These are phyloP conservation scores for Melanogrammus aeglefinus DNA, from an alignment of 2,797 vertebrate species.

Conservation along the genomic window DNA sequence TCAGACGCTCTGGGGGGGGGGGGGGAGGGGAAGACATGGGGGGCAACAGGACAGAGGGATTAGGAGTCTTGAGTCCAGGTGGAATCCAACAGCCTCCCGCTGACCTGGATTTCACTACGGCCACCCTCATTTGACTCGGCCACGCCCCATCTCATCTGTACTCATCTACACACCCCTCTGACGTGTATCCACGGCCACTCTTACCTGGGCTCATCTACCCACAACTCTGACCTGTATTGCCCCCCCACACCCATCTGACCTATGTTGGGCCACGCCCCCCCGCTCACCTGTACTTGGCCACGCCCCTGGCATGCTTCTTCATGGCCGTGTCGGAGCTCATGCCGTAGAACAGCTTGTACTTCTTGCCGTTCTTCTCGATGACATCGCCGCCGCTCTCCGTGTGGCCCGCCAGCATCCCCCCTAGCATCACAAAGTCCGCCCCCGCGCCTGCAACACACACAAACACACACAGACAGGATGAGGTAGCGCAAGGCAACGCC, in stretches of 20 bases:
- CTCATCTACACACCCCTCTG: too few relatives aligned
- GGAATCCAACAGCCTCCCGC: not conserved
- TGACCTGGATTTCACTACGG: too few relatives aligned
- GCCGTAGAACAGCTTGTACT: slow-evolving; percentile 90
- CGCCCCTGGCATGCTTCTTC: slow-evolving; percentile 84
- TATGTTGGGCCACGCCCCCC: not conserved
- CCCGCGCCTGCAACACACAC: slow-evolving; percentile 77
- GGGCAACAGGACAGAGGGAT: not conserved
- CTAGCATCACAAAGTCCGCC: slow-evolving; percentile 92
- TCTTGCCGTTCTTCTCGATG: slow-evolving; percentile 83
- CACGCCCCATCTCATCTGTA: too few relatives aligned
- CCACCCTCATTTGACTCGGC: not conserved
- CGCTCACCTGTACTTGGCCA: slow-evolving; percentile 78
- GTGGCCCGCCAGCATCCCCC: slow-evolving; percentile 92
- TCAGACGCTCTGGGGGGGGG: slow-evolving; percentile 80
- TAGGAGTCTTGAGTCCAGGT: not conserved
- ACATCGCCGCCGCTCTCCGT: slow-evolving; percentile 79
- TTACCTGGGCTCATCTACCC: not conserved
- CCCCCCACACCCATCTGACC: not conserved
- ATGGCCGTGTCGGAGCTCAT: slow-evolving; percentile 93
- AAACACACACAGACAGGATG: slow-evolving; percentile 15
- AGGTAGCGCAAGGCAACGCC: not conserved
- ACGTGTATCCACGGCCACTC: too few relatives aligned
- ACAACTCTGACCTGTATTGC: not conserved
- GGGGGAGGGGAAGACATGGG: not conserved